phyloP scores from a whole-genome alignment of 1,140 invertebrate genomes.

The Coelopa frigida region DNA sequence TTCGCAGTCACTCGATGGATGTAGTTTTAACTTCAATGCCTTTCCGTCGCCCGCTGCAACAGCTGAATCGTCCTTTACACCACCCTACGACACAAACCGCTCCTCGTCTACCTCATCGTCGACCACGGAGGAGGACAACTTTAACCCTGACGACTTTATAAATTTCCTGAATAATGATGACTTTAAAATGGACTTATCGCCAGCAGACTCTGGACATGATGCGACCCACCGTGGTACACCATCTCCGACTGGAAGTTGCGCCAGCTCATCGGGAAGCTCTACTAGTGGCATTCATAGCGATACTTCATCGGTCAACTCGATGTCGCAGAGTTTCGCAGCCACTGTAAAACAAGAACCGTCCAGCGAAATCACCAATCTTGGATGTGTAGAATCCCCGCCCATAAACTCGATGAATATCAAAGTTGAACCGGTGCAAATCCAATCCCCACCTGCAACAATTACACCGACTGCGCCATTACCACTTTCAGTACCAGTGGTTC shows the following conservation, averaged over 20 bases:
- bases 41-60: slow-evolving; percentile 10
- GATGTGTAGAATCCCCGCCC: not conserved
- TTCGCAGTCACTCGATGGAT: slow-evolving; percentile 12
- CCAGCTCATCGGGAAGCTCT: slow-evolving; percentile 19
- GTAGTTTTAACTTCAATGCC: slow-evolving; percentile 19
- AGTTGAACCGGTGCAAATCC: not conserved
- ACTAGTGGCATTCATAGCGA: slow-evolving; percentile 36
- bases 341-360: no score
- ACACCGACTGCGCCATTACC: not conserved
- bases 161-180: slow-evolving; percentile 23
- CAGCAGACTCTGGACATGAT: slow-evolving; percentile 14
- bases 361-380: not conserved
- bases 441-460: not conserved
- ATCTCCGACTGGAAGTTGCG: slow-evolving; percentile 33
- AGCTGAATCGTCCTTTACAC: not conserved
- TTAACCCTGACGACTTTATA: slow-evolving; percentile 21
- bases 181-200: slow-evolving; percentile 20
- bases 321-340: slow-evolving; percentile 1
- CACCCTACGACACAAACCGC: not conserved
- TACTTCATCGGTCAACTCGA: slow-evolving; percentile 16
- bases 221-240: slow-evolving; percentile 26
- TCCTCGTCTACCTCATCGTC: slow-evolving; percentile 9
- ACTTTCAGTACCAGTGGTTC: slow-evolving; percentile 3
- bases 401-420: no score
- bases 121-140: slow-evolving; percentile 12